These are phyloP conservation scores for Osmoderma eremita DNA, from an alignment of 2,888 invertebrate genomes.

Conservation along the genomic window DNA sequence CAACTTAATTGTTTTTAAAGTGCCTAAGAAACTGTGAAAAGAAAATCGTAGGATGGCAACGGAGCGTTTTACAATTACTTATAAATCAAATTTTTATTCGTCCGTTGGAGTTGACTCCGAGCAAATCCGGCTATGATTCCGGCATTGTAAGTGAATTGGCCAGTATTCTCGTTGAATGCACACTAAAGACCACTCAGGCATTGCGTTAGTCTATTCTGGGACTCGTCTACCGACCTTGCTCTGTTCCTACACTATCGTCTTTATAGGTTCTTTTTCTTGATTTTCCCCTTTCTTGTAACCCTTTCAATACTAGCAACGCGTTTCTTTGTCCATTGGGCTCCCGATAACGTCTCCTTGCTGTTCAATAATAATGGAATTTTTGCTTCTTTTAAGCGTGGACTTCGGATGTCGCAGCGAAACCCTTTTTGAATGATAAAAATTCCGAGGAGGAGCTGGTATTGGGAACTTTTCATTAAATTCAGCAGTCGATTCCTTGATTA, in stretches of 20 bases:
- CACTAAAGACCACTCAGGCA: slow-evolving; percentile 60
- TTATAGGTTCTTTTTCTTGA: slow-evolving; percentile 57
- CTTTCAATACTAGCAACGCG: slow-evolving; percentile 58
- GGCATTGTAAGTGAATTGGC: slow-evolving; percentile 59
- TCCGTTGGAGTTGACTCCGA: slow-evolving; percentile 44
- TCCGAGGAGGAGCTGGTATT: slow-evolving; percentile 13
- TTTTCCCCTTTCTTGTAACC: slow-evolving; percentile 61
- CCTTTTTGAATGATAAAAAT: slow-evolving; percentile 30
- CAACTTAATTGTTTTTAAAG: slow-evolving; percentile 13
- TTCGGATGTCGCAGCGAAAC: slow-evolving; percentile 10
- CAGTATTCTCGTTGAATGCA: slow-evolving; percentile 57
- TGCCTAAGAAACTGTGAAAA: not conserved
- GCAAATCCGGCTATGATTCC: slow-evolving; percentile 56
- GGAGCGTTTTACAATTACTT: slow-evolving; percentile 31
- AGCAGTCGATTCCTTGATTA: slow-evolving; percentile 21
- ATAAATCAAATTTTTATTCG: slow-evolving; percentile 43
- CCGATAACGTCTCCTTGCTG: slow-evolving; percentile 56
- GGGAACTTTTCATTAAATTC: slow-evolving; percentile 28
- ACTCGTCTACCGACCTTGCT: slow-evolving; percentile 48
- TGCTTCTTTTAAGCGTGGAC: slow-evolving; percentile 47
- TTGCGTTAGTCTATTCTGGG: slow-evolving; percentile 59
- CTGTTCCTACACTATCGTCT: slow-evolving; percentile 49
- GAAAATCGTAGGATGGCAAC: not conserved
- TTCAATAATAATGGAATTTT: slow-evolving; percentile 56
- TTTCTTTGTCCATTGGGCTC: slow-evolving; percentile 55